phyloP scores from a whole-genome alignment of 2,113 vertebrate species.

The Corvus moneduloides region DNA sequence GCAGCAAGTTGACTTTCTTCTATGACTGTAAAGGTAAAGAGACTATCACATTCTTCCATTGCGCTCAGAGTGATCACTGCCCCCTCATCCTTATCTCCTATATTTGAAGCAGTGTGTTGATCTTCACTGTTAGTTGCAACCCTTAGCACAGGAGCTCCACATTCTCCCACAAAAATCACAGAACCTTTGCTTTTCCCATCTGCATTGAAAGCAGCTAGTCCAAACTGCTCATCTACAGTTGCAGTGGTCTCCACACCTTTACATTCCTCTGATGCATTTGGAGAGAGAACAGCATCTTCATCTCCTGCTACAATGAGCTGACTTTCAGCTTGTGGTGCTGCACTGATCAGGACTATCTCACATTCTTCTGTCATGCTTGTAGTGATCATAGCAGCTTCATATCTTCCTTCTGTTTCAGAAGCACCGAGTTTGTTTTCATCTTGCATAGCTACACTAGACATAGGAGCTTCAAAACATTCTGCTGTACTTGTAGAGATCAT shows the following conservation, averaged over 20 bases:
- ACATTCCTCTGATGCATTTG: constrained; percentile 59
- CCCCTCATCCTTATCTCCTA: background rate
- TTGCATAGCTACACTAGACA: constrained; percentile 60
- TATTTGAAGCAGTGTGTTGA: background rate
- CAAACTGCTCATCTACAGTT: background rate
- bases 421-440: background rate
- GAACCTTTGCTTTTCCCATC: background rate
- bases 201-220: background rate
- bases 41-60: background rate
- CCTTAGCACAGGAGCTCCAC: constrained; percentile 32
- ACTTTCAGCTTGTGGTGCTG: constrained; percentile 27
- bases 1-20: background rate
- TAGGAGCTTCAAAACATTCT: constrained; percentile 68
- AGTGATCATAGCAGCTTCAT: constrained; percentile 61
- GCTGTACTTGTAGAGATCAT: constrained; percentile 75
- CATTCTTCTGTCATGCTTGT: constrained; percentile 70
- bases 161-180: constrained; percentile 2
- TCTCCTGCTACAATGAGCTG: background rate
- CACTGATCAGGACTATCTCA: constrained; percentile 56
- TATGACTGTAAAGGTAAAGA: background rate
- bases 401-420: constrained; percentile 36
- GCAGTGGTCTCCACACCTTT: background rate
- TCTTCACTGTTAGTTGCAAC: background rate
- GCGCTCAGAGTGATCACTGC: background rate
- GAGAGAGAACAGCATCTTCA: constrained; percentile 43